phyloP scores from a whole-genome alignment of 2,888 invertebrate genomes.

The Trachelus troglodyta region DNA sequence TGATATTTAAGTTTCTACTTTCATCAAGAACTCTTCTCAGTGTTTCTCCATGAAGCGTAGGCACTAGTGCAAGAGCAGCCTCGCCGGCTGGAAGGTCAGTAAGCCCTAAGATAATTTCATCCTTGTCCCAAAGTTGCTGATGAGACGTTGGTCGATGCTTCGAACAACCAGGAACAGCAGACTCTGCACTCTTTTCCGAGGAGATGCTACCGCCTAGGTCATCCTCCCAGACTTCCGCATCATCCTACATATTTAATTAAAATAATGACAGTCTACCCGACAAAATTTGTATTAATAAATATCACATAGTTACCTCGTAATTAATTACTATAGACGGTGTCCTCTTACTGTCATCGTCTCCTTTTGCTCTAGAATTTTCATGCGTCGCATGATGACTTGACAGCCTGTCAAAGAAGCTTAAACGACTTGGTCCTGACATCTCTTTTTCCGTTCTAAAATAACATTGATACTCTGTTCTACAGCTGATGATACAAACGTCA shows the following conservation, averaged over 20 bases:
- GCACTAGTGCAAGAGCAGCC: constrained; percentile 44
- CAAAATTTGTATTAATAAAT: not conserved
- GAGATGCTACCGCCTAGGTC: constrained; percentile 51
- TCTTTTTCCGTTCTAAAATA: not conserved
- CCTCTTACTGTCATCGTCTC: constrained; percentile 16
- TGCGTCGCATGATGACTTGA: constrained; percentile 31
- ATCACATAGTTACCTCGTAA: constrained; percentile 29
- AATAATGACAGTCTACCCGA: not conserved
- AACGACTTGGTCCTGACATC: constrained; percentile 13
- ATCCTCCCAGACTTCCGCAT: constrained; percentile 52
- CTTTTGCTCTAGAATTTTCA: constrained; percentile 24
- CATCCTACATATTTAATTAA: constrained; percentile 18
- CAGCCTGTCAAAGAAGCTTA: constrained; percentile 27
- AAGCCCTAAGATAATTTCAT: constrained; percentile 49
- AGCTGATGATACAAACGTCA: not conserved
- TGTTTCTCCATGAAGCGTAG: constrained; percentile 42
- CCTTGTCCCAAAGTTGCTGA: constrained; percentile 53
- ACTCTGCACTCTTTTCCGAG: constrained; percentile 49
- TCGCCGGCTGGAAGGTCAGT: constrained; percentile 57
- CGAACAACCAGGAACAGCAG: constrained; percentile 30
- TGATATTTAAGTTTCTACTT: constrained; percentile 30
- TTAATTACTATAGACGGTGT: constrained; percentile 25
- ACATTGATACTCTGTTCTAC: not conserved
- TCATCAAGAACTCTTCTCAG: constrained; percentile 43
- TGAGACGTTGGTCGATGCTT: constrained; percentile 42